These are phyloP conservation scores for Garrulus glandarius DNA, from an alignment of 2,797 vertebrate genomes.

Conservation along the genomic window DNA sequence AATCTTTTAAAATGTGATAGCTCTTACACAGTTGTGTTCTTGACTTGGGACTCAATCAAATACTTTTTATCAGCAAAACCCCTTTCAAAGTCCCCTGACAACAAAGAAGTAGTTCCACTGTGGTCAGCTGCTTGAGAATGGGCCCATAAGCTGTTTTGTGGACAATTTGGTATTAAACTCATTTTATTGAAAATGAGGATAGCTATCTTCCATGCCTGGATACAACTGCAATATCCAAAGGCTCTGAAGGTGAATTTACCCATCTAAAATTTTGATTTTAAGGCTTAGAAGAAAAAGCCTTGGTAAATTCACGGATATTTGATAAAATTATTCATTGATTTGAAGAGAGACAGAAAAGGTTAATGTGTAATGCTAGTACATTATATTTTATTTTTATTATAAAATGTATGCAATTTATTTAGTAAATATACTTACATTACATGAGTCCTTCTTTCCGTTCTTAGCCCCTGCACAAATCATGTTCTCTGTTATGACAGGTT, in stretches of 20 bases:
- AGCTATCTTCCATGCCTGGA: not conserved
- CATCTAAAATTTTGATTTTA: not conserved
- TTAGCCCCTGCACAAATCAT: constrained; percentile 67
- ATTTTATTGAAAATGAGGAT: not conserved
- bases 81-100: not conserved
- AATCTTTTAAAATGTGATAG: not conserved
- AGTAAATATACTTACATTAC: constrained; percentile 58
- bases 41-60: not conserved
- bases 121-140: not conserved
- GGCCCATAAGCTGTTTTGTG: not conserved
- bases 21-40: not conserved
- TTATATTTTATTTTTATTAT: not conserved
- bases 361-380: not conserved
- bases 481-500: constrained; percentile 34
- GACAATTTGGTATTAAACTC: not conserved
- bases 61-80: not conserved
- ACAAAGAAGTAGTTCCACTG: not conserved
- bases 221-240: not conserved
- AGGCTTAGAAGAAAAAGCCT: not conserved
- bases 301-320: not conserved
- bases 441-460: constrained; percentile 52
- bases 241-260: not conserved
- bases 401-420: not conserved
- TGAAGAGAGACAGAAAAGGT: not conserved
- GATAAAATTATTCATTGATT: not conserved